These are phyloP conservation scores for Acleris literana DNA, from an alignment of 2,888 invertebrate species.

Conservation along the genomic window DNA sequence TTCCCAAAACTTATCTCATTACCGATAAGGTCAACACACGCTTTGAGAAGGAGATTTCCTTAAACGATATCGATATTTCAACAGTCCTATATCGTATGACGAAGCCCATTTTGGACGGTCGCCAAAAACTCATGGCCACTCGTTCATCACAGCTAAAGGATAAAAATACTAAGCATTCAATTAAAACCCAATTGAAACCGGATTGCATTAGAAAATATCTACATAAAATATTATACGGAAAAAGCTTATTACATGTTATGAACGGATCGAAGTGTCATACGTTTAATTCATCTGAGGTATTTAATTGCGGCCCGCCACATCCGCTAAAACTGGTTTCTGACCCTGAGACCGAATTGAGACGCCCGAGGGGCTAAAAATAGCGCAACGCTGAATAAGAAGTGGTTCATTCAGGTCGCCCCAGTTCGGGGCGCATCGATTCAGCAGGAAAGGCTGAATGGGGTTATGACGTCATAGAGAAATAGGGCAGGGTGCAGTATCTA, in stretches of 20 bases:
- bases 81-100: background rate
- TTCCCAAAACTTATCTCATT: too few species aligned
- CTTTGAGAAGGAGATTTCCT: too few species aligned
- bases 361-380: conserved; percentile 69
- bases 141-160: background rate
- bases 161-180: background rate
- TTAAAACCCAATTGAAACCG: background rate
- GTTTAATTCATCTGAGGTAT: conserved; percentile 39
- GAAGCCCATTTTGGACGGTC: background rate
- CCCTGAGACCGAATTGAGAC: conserved; percentile 47
- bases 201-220: background rate
- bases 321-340: conserved; percentile 60
- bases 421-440: conserved; percentile 76
- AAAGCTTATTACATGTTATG: conserved; percentile 28
- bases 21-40: too few species aligned
- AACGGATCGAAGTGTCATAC: conserved; percentile 31
- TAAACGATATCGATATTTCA: too few species aligned
- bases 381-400: conserved; percentile 63
- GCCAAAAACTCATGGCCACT: background rate
- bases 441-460: conserved; percentile 72
- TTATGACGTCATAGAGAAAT: conserved; percentile 76
- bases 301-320: conserved; percentile 57
- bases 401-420: conserved; percentile 77
- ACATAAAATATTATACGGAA: conserved; percentile 15
- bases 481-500: conserved; percentile 72